phyloP scores from a whole-genome alignment of 2,888 invertebrate genomes.

The Dryadula phaetusa region DNA sequence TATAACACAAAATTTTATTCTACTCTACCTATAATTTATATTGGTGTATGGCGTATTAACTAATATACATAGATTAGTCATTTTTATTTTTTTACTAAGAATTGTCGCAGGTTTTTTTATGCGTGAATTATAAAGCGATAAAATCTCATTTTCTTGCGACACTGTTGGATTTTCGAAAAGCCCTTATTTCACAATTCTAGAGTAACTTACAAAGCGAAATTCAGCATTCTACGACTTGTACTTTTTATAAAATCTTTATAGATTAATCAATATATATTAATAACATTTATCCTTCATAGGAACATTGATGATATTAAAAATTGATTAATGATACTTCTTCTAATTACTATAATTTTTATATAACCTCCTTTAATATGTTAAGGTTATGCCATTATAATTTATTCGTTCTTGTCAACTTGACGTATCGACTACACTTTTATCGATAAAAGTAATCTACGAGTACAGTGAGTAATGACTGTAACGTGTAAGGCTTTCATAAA shows the following conservation, averaged over 20 bases:
- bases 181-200: neutral
- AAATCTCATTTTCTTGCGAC: no score
- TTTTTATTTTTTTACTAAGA: neutral
- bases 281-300: neutral
- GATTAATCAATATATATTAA: neutral
- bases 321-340: conserved; percentile 32
- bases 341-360: conserved; percentile 36
- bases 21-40: no score
- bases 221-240: neutral
- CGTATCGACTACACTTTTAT: conserved; percentile 48
- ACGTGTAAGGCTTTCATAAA: conserved; percentile 38
- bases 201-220: neutral
- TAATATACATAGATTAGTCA: neutral
- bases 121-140: neutral
- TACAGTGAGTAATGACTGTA: conserved; percentile 49
- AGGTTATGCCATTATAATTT: conserved; percentile 30
- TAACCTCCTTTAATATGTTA: conserved; percentile 29
- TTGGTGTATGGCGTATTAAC: no score
- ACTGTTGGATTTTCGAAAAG: no score
- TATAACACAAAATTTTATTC: no score
- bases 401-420: conserved; percentile 46
- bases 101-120: neutral
- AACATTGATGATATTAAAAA: conserved; percentile 11
- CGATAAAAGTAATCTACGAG: conserved; percentile 48
- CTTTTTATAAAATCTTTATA: no score